These are phyloP conservation scores for Machimus atricapillus DNA, from an alignment of 2,888 invertebrate species.

Conservation along the genomic window DNA sequence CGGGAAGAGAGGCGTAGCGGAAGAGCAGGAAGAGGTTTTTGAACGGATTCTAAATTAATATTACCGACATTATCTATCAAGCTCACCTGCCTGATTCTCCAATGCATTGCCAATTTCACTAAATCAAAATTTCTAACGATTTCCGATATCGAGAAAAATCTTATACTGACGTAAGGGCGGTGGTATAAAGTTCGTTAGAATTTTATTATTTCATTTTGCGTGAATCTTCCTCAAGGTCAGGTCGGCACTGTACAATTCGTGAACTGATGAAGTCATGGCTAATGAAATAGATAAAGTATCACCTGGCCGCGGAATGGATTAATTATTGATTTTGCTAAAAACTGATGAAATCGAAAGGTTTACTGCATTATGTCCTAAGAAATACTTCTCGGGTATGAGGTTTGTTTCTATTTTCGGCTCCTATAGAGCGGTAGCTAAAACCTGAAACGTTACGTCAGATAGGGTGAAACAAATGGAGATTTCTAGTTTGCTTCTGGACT, in stretches of 20 bases:
- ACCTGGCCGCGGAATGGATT: not conserved
- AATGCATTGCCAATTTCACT: not conserved
- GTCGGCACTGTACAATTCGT: not conserved
- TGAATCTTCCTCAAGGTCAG: constrained; percentile 3
- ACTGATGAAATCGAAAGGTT: not conserved
- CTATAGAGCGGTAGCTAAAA: not conserved
- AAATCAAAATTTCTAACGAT: not conserved
- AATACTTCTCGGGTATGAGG: not conserved
- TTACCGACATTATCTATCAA: not conserved
- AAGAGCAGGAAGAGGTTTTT: not conserved
- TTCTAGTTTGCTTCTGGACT: not conserved
- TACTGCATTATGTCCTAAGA: not conserved
- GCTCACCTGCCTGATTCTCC: not conserved
- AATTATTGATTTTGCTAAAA: not conserved
- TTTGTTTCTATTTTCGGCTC: not conserved
- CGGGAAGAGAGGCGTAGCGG: not conserved
- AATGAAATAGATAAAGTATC: not conserved
- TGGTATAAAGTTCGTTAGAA: not conserved
- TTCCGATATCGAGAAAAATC: not conserved
- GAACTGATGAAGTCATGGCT: constrained; percentile 18
- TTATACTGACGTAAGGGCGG: not conserved
- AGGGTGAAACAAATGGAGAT: not conserved
- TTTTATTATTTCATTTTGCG: not conserved
- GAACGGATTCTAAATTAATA: not conserved
- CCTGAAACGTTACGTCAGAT: constrained; percentile 17